Base-by-base conservation (phyloP, 2,113 vertebrate genomes). In the Fulica atra region DNA sequence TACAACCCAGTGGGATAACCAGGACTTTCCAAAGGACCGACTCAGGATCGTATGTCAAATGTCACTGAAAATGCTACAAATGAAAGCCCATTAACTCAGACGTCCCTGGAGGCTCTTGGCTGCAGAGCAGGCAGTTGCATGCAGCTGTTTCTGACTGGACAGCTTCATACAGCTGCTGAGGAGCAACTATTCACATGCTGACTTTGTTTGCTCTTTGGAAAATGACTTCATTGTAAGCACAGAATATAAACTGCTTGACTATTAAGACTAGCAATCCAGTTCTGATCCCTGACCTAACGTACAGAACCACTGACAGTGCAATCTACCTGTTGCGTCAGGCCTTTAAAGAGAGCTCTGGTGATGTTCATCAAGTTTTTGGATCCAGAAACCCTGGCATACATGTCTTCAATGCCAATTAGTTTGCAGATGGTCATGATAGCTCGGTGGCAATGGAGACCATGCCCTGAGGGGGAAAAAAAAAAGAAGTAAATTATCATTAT, bases 391-490 rank as follows among this genome's bases (percentile, higher is more conserved):
- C 98, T 99, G 81, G 99, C 99, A 19, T 99, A 99, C 98, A 99
- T 98, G 97, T 99, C 99, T 97, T 98, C 90, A 78, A 99, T 98
- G 12, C 99, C 99, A 33, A 99, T 99, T 50, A 99, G 98, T 70
- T 97, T 99, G 96, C 99, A 99, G 64, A 99, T 92, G 66, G 99
- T 99, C 95, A 99, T 99, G 95, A 99, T 97, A 7, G 99, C 99
- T 46, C 99, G 97, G 94, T 99, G 99, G 96, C 99, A 99, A 93
- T 4, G 99, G 48, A 99, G 98, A 64, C 99, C 99, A 13, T 99
- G 98, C 16, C 99, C 99, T 99, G 93, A 40, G 64, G 57, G 28
- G 18, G 40, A 42, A 42, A 42, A 2, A 7, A 35, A 9, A 23
- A 48, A 48, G 21, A 12, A 1, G 48, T 3, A 44, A 82, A 79